These are phyloP conservation scores for Fopius arisanus DNA, from an alignment of 1,140 invertebrate species.

Conservation along the genomic window DNA sequence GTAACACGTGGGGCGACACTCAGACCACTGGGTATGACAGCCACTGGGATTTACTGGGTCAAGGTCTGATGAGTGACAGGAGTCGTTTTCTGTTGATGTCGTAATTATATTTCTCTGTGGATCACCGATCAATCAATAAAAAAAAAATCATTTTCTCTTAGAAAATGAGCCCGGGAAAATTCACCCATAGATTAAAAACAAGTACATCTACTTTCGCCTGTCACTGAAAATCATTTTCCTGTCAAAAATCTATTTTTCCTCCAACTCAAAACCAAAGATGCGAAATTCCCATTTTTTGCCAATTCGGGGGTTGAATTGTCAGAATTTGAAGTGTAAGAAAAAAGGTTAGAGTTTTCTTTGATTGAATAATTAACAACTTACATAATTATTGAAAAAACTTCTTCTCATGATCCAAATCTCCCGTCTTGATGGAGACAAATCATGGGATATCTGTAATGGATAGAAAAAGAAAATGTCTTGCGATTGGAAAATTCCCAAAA, in stretches of 20 bases:
- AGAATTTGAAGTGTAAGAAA: background rate
- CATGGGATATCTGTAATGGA: background rate
- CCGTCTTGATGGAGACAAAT: background rate
- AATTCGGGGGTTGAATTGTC: too few species aligned
- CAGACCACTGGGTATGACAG: constrained; percentile 23
- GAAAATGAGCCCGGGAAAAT: too few species aligned
- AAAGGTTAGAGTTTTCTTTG: background rate
- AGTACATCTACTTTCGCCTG: too few species aligned
- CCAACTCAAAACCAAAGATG: too few species aligned
- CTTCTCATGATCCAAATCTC: constrained; percentile 51
- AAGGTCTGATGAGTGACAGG: constrained; percentile 41
- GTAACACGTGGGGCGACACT: constrained; percentile 3
- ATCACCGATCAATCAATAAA: too few species aligned
- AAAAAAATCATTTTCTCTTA: constrained; percentile 7
- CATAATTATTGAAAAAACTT: constrained; percentile 45
- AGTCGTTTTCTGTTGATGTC: constrained; percentile 43
- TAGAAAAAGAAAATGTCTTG: background rate
- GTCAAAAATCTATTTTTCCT: too few species aligned
- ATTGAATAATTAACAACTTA: constrained; percentile 36
- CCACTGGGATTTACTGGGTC: constrained; percentile 44
- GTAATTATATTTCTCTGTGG: constrained; percentile 39
- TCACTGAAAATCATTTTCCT: too few species aligned
- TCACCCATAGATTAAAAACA: too few species aligned
- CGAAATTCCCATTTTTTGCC: too few species aligned
- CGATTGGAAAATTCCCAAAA: background rate